These are phyloP conservation scores for Sparidentex hasta DNA, from an alignment of 2,797 vertebrate species.

Conservation along the genomic window DNA sequence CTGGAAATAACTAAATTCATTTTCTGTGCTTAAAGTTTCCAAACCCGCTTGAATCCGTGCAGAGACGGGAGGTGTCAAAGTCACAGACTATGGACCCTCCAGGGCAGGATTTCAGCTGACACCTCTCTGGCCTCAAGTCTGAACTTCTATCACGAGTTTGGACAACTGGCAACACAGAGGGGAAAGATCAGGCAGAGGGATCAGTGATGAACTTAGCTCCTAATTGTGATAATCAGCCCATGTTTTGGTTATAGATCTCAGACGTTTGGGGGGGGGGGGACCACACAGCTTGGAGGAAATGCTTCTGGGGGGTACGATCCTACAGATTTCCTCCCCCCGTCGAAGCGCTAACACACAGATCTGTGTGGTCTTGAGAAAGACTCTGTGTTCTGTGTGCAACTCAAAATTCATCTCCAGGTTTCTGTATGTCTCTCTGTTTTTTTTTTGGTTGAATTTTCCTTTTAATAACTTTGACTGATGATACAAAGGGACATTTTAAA, in stretches of 20 bases:
- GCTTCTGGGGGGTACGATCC: conserved; percentile 17
- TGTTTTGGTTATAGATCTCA: conserved; percentile 56
- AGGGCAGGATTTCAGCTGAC: conserved; percentile 42
- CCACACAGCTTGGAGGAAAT: conserved; percentile 64
- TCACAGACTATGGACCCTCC: conserved; percentile 3
- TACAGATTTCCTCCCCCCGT: conserved; percentile 25
- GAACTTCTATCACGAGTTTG: conserved; percentile 31
- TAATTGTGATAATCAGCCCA: conserved; percentile 51
- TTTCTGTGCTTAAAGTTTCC: background rate
- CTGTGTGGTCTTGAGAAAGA: conserved; percentile 52
- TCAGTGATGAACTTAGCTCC: conserved; percentile 37
- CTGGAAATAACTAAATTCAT: background rate
- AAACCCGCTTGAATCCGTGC: conserved; percentile 5
- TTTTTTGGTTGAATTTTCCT: conserved; percentile 7
- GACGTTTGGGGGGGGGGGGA: conserved; percentile 31
- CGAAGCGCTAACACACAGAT: background rate
- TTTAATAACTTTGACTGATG: background rate
- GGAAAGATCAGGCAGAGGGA: conserved; percentile 32
- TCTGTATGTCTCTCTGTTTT: conserved; percentile 5
- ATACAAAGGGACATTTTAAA: background rate
- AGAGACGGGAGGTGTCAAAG: conserved; percentile 4
- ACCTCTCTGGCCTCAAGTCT: conserved; percentile 17
- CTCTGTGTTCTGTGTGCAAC: background rate
- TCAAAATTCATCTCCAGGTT: conserved; percentile 18
- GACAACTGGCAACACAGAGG: conserved; percentile 21